A percentile compares a stretch with the other conserved stretches of the same genome.
Evolutionary conservation across 2,113 vertebrate species (phyloP).

Genomic region (Psittacara wagleri): DNA sequence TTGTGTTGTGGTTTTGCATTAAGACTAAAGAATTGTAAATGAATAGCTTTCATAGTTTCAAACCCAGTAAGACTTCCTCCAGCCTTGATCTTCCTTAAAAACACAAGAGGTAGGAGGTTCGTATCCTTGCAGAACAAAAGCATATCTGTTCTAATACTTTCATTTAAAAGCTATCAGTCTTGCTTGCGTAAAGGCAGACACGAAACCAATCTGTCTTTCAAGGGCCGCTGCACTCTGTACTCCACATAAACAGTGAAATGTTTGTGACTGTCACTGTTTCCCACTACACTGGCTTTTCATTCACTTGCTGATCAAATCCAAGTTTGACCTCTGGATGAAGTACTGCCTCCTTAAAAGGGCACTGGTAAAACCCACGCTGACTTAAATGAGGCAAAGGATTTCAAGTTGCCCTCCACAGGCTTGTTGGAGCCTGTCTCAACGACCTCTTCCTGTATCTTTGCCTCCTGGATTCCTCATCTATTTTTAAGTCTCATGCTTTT

Average conservation of each 20-base stretch:
- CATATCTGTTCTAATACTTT: not conserved
- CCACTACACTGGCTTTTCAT: not conserved
- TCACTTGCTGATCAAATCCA: not conserved
- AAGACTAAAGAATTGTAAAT: not conserved
- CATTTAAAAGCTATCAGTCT: not conserved
- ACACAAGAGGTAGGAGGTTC: not conserved
- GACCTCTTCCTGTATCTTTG: conserved; percentile 32
- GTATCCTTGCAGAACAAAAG: not conserved
- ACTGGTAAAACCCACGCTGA: not conserved
- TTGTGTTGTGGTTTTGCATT: not conserved
- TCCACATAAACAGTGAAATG: not conserved
- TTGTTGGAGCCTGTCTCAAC: not conserved
- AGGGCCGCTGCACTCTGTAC: not conserved
- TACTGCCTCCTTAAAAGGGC: not conserved
- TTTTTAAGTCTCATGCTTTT: conserved; percentile 37
- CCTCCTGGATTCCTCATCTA: conserved; percentile 44
- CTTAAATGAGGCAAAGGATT: not conserved
- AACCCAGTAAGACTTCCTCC: not conserved
- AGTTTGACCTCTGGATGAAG: not conserved
- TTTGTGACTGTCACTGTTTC: not conserved
- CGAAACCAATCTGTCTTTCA: not conserved
- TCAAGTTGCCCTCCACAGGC: not conserved
- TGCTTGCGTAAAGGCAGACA: not conserved
- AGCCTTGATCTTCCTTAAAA: not conserved
- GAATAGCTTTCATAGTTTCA: not conserved